Evolutionary conservation across 2,888 invertebrate species (phyloP), one percentile per base, ranked within the genome.

Genomic region (Eupithecia exiguata): DNA sequence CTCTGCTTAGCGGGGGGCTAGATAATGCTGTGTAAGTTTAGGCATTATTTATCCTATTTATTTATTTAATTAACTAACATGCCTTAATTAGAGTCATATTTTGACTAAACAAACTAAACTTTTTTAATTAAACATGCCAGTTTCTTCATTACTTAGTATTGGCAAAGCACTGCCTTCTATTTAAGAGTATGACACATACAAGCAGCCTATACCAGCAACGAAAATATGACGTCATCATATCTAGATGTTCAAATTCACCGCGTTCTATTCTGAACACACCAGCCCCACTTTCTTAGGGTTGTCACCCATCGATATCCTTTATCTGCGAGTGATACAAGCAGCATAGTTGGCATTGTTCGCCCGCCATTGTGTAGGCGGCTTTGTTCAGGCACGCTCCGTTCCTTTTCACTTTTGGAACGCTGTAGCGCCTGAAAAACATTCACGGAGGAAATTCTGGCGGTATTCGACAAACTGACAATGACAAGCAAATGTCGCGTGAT

Each of bases 301-400:
- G 80, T 72, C 81, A 79, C 81, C 79, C 83, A 81, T 86, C 86
- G 86, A 87, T 87, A 84, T 80, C 81, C 89, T 91, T 88, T 91
- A 92, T 92, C 92, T 90, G 87, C 88, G 87, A 91, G 89, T 92
- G 92, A 91, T 92, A 91, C 91, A 90, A 88, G 89, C 88, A 86
- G 85, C 87, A 90, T 91, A 92, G 92, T 91, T 91, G 90, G 90
- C 90, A 92, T 93, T 94, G 94, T 94, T 92, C 91, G 86, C 84
- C 79, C 84, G 86, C 91, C 87, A 93, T 93, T 93, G 93, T 93
- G 85, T 83, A 79, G 84, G 80, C 77, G 85, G 89, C 92, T 91
- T 94, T 94, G 93, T 94, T 90, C 88, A 82, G 89, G 89, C 93
- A 94, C 93, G 93, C 91, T 89, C 90, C 90, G 90, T 86, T 90